Conservation (phyloP, 2,113 vertebrate species). For the Gallinago paraguaiae region DNA sequence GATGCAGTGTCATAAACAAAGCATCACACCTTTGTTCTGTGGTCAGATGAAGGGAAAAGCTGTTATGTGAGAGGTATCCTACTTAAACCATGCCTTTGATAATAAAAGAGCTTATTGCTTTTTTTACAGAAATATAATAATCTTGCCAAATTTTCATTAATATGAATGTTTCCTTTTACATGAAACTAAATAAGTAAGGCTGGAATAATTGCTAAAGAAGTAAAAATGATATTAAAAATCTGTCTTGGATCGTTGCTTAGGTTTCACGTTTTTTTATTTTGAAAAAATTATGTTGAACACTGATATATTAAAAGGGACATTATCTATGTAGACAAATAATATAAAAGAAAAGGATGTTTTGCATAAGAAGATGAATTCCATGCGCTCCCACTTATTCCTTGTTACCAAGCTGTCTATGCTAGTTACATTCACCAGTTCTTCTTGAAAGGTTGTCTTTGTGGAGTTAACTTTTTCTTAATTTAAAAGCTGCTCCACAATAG, state of each 20-base stretch:
- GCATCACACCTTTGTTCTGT: not conserved
- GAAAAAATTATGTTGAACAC: not conserved
- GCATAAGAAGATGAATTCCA: not conserved
- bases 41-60: not conserved
- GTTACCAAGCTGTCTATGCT: not conserved
- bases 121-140: not conserved
- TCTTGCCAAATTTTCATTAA: not conserved
- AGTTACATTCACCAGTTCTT: not conserved
- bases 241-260: not conserved
- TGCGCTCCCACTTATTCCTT: not conserved
- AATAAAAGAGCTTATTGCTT: not conserved
- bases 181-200: not conserved
- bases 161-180: not conserved
- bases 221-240: not conserved
- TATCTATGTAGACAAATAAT: not conserved
- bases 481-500: not conserved
- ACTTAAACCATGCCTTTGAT: not conserved
- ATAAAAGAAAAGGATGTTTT: not conserved
- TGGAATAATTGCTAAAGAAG: not conserved
- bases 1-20: not conserved
- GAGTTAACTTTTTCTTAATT: not conserved
- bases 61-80: not conserved
- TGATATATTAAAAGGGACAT: not conserved
- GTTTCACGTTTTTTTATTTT: not conserved
- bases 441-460: not conserved